These are phyloP conservation scores for Tiliqua scincoides DNA, from an alignment of 2,113 vertebrate genomes.

Conservation along the genomic window DNA sequence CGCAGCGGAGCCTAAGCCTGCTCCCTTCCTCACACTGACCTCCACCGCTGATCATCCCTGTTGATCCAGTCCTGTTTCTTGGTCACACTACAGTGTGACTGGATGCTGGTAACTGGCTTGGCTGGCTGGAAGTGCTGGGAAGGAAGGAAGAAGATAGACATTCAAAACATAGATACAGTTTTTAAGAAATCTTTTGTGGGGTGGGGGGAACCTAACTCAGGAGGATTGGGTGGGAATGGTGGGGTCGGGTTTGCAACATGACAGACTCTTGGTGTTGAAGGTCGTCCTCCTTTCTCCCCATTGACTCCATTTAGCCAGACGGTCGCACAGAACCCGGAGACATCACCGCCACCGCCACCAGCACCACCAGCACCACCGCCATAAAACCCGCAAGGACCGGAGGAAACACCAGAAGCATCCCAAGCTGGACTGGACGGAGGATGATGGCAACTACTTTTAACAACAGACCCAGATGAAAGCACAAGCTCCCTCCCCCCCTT, in stretches of 20 bases:
- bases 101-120: not conserved
- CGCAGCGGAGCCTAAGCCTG: too few relatives aligned
- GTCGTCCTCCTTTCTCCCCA: too few relatives aligned
- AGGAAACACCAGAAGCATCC: slow-evolving; percentile 83
- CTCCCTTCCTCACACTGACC: too few relatives aligned
- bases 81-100: not conserved
- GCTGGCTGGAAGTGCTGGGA: not conserved
- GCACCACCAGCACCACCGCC: slow-evolving; percentile 86
- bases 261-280: fast-evolving
- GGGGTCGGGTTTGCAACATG: not conserved
- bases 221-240: too few relatives aligned
- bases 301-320: slow-evolving; percentile 78
- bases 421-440: slow-evolving; percentile 68
- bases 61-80: not conserved
- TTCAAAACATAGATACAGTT: not conserved
- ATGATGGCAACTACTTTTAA: slow-evolving; percentile 76
- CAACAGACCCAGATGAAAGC: slow-evolving; percentile 33
- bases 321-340: slow-evolving; percentile 87
- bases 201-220: too few relatives aligned
- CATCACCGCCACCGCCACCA: slow-evolving; percentile 87
- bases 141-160: not conserved
- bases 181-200: not conserved
- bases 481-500: slow-evolving; percentile 32
- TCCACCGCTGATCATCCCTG: not conserved
- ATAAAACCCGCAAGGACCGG: slow-evolving; percentile 86